Conservation (phyloP, 2,113 vertebrate genomes). For the Amphiprion percula region DNA sequence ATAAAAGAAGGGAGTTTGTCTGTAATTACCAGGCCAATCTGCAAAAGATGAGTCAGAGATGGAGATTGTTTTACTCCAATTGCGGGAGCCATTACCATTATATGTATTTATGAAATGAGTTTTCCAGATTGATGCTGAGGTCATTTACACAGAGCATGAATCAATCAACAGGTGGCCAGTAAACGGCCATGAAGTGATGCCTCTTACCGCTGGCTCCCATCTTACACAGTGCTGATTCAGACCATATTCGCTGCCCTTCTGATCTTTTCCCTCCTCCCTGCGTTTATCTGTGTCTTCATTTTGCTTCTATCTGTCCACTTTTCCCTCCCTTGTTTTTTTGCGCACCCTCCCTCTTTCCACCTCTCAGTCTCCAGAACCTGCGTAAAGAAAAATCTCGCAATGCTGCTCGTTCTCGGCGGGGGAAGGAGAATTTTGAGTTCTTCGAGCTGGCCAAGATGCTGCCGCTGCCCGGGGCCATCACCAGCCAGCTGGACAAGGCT, state of each 20-base stretch:
- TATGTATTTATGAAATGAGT: conserved; percentile 70
- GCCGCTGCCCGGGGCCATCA: conserved; percentile 92
- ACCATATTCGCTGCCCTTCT: conserved; percentile 4
- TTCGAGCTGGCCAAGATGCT: conserved; percentile 93
- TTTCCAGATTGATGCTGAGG: conserved; percentile 57
- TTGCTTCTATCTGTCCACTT: background rate
- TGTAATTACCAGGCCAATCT: conserved; percentile 77
- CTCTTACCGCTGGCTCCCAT: conserved; percentile 7
- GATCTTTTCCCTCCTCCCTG: background rate
- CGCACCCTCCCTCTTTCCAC: background rate
- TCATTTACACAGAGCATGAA: conserved; percentile 50
- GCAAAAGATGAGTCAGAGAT: conserved; percentile 57
- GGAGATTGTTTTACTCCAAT: conserved; percentile 74
- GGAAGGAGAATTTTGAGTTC: conserved; percentile 95
- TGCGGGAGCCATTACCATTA: conserved; percentile 60
- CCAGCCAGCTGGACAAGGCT: conserved; percentile 94
- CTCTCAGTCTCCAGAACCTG: conserved; percentile 89
- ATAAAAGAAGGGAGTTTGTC: conserved; percentile 72
- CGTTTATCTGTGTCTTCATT: conserved; percentile 23
- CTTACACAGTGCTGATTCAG: conserved; percentile 19
- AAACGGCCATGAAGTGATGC: conserved; percentile 50
- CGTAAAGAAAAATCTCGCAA: conserved; percentile 94
- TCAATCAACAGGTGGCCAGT: conserved; percentile 70
- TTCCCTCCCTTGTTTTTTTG: background rate
- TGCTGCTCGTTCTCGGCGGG: conserved; percentile 91